Conservation (phyloP, 2,113 vertebrate species). For the Mirounga angustirostris region DNA sequence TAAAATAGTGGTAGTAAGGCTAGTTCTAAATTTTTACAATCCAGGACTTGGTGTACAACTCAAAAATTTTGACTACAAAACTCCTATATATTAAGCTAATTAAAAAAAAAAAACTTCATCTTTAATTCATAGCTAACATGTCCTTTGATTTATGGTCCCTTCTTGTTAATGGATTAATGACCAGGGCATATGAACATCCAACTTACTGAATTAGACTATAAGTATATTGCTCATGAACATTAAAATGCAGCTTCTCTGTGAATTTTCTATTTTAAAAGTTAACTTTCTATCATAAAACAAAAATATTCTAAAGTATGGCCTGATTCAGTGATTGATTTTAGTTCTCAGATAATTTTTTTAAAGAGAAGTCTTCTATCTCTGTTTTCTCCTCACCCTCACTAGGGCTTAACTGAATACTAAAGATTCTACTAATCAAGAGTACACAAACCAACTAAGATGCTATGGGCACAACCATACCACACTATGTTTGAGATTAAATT, state of each 20-base stretch:
- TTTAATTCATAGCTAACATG: constrained; percentile 50
- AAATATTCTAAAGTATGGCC: background rate
- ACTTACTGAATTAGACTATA: constrained; percentile 44
- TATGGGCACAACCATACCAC: background rate
- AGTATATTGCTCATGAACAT: constrained; percentile 23
- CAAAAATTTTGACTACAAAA: background rate
- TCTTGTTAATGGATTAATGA: constrained; percentile 48
- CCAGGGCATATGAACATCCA: background rate
- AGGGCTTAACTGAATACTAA: background rate
- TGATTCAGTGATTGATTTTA: background rate
- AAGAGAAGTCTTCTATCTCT: background rate
- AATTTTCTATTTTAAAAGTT: constrained; percentile 55
- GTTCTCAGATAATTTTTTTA: background rate
- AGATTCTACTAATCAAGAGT: background rate
- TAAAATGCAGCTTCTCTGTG: constrained; percentile 24
- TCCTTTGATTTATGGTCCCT: constrained; percentile 36
- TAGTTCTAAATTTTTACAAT: background rate
- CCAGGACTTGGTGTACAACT: background rate
- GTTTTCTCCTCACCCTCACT: background rate
- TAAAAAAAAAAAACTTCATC: constrained; percentile 35
- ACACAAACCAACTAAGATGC: background rate
- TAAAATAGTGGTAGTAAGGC: background rate
- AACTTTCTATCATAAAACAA: constrained; percentile 34
- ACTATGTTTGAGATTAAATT: background rate
- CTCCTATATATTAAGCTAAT: constrained; percentile 43